Evolutionary conservation across 1,140 invertebrate genomes (phyloP), one percentile per base, ranked within the genome.

Genomic region (Pogonomyrmex barbatus): DNA sequence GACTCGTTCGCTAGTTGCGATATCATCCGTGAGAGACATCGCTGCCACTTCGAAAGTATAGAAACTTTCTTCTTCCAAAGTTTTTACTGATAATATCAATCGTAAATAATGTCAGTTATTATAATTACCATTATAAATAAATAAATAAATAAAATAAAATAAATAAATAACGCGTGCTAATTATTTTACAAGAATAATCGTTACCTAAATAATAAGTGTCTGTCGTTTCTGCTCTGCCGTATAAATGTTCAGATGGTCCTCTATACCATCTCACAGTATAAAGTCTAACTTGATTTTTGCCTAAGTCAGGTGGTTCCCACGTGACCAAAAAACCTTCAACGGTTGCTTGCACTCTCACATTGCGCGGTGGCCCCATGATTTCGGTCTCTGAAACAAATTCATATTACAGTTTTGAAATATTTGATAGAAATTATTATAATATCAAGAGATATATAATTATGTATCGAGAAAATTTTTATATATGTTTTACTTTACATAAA

Each of bases 1-100:
- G 36, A 97, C 93, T 70, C 96, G 95, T 3, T 95, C 95, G 75
- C 96, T 96, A 0, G 95, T 93, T 10, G 95, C 94, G 58, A 96
- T 93, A 85, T 96, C 95, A 52, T 96, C 96, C 60, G 95, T 95
- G 0, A 94, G 85, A 0, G 96, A 96, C 58, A 96, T 93, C 0
- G 96, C 96, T n/a, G 96, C 91, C 6, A 97, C 96, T 94, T 97
- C 96, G 79, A 97, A 96, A 71, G 96, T 95, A 87, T 97, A 97
- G 56, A 95, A 96, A 68, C 95, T 95, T 71, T 97, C 96, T 91
- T 97, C 97, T 87, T 96, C 96, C 56, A 97, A 92, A 89, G 95
- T 95, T 91, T 96, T 95, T 42, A 97, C 96, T 96, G 94, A 95
- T 75, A 56, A 68, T 8, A 79, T 79, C 24, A 45, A 65, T 63